These are phyloP conservation scores for Orthosia incerta DNA, from an alignment of 2,888 invertebrate genomes.

Conservation along the genomic window DNA sequence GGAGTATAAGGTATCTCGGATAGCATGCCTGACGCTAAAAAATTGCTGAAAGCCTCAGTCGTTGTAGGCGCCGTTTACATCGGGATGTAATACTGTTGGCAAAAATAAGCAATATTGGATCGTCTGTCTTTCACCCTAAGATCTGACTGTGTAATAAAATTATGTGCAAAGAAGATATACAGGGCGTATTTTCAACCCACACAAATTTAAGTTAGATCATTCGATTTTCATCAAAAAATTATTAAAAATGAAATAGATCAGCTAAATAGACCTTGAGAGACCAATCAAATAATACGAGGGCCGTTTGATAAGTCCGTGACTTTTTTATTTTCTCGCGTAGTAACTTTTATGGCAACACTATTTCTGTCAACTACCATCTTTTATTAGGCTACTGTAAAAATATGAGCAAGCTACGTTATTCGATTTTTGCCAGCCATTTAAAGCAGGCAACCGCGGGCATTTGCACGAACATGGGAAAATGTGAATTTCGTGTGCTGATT, in stretches of 20 bases:
- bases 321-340: too few species aligned
- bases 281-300: not conserved
- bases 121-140: constrained; percentile 14
- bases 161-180: constrained; percentile 17
- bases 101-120: constrained; percentile 42
- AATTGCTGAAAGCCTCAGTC: constrained; percentile 14
- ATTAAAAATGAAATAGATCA: not conserved
- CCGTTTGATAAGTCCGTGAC: too few species aligned
- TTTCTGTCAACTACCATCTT: too few species aligned
- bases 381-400: too few species aligned
- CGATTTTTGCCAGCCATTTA: too few species aligned
- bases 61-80: constrained; percentile 33
- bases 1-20: too few species aligned
- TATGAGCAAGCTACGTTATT: too few species aligned
- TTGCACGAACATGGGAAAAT: too few species aligned
- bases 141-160: constrained; percentile 13
- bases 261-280: not conserved
- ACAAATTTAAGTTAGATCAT: not conserved
- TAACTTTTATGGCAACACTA: too few species aligned
- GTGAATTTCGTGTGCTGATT: too few species aligned
- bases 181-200: constrained; percentile 11
- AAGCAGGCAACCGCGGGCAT: too few species aligned
- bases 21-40: constrained; percentile 17
- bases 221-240: not conserved
- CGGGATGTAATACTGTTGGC: constrained; percentile 38